A percentile compares a stretch with the other conserved stretches of the same genome.
These are phyloP conservation scores for Acleris cristana DNA, from an alignment of 2,888 invertebrate species.

Conservation along the genomic window DNA sequence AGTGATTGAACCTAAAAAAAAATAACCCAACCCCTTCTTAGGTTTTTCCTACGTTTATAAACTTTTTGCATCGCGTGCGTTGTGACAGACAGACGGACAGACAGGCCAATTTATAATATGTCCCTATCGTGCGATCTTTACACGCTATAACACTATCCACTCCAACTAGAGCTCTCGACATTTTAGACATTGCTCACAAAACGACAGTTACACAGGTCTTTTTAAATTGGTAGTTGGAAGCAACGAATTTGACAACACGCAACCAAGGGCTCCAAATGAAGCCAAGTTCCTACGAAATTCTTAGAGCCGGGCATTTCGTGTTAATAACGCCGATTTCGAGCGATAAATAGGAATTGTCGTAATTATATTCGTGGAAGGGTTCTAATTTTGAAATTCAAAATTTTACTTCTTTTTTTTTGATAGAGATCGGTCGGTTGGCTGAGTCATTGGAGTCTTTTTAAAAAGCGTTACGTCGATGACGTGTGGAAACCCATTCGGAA, in stretches of 20 bases:
- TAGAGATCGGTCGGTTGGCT: conserved; percentile 38
- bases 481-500: neutral
- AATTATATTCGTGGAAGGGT: conserved; percentile 62
- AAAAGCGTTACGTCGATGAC: neutral
- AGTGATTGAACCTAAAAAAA: neutral
- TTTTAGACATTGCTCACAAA: conserved; percentile 10
- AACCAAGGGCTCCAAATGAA: too few relatives aligned
- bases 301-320: too few relatives aligned
- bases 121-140: conserved; percentile 74
- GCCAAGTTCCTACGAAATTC: too few relatives aligned
- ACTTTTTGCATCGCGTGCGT: conserved; percentile 80
- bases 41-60: conserved; percentile 46
- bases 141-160: conserved; percentile 53
- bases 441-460: conserved; percentile 44
- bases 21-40: conserved; percentile 9
- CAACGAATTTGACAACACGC: conserved; percentile 31
- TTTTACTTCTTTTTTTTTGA: conserved; percentile 41
- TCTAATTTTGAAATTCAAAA: conserved; percentile 41
- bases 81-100: conserved; percentile 80
- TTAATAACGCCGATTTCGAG: conserved; percentile 51
- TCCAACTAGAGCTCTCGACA: conserved; percentile 43
- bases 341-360: conserved; percentile 59
- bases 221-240: conserved; percentile 42
- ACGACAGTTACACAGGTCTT: conserved; percentile 42
- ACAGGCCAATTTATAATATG: conserved; percentile 82